Evolutionary conservation across 1,140 invertebrate species (phyloP).

Genomic region (Sinonovacula constricta): DNA sequence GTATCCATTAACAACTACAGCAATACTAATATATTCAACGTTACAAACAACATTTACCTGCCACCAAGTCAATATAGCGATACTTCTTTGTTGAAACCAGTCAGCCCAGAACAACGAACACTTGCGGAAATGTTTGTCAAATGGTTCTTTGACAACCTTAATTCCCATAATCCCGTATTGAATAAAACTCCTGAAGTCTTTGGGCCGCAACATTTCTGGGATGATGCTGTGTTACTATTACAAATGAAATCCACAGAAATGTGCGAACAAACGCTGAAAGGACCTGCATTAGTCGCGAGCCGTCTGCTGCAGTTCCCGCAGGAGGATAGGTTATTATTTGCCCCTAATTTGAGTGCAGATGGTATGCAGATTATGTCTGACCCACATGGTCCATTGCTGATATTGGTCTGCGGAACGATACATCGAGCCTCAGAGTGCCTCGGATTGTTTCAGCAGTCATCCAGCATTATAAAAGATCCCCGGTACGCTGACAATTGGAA

Average conservation of each 20-base stretch:
- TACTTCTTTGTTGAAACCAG: too few relatives aligned
- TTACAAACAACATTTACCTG: too few relatives aligned
- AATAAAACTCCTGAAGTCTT: conserved; percentile 71
- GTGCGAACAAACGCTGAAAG: conserved; percentile 56
- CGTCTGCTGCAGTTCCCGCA: conserved; percentile 73
- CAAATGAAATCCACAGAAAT: conserved; percentile 53
- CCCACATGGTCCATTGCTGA: conserved; percentile 82
- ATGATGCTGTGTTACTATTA: conserved; percentile 78
- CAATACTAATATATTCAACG: too few relatives aligned
- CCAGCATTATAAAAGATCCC: conserved; percentile 83
- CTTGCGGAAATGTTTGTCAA: conserved; percentile 81
- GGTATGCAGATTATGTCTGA: conserved; percentile 81
- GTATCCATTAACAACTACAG: too few relatives aligned
- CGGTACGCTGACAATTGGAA: conserved; percentile 83
- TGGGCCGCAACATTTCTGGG: conserved; percentile 81
- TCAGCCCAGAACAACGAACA: conserved; percentile 74
- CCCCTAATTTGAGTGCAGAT: conserved; percentile 81
- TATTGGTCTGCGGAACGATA: conserved; percentile 83
- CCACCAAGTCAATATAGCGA: too few relatives aligned
- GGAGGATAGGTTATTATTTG: conserved; percentile 81
- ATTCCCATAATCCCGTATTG: conserved; percentile 73
- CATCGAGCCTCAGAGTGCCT: conserved; percentile 79
- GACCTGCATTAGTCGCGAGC: conserved; percentile 71
- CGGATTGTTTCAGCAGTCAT: conserved; percentile 84
- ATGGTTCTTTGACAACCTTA: conserved; percentile 83